phyloP scores from a whole-genome alignment of 1,140 invertebrate genomes.

The Berghia stephanieae region DNA sequence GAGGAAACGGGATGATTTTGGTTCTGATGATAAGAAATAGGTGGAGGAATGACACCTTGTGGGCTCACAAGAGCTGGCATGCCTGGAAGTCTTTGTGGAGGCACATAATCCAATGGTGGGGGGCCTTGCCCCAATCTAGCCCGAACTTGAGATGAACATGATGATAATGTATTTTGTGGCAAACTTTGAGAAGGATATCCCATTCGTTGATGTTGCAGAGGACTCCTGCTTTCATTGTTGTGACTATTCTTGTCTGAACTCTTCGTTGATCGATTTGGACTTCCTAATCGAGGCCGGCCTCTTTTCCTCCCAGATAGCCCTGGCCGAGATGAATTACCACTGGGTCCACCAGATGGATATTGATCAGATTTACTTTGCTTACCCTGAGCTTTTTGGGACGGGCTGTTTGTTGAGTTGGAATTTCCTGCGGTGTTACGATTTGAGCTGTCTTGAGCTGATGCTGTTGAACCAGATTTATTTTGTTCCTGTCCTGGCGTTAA shows the following conservation, averaged over 20 bases:
- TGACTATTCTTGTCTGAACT: too few species aligned
- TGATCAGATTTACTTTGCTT: too few species aligned
- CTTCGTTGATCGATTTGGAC: too few species aligned
- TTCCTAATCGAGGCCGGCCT: conserved; percentile 10
- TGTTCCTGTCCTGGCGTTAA: conserved; percentile 4
- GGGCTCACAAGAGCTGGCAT: background rate
- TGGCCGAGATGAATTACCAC: too few species aligned
- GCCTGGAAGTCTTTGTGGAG: background rate
- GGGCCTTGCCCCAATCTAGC: background rate
- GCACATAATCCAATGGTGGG: conserved; percentile 4
- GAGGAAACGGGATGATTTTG: background rate
- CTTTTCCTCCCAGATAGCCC: too few species aligned
- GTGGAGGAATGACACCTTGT: background rate
- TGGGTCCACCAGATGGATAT: too few species aligned
- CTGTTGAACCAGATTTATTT: background rate
- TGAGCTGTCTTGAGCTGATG: background rate
- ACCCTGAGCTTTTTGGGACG: too few species aligned
- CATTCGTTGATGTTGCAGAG: too few species aligned
- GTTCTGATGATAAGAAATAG: background rate
- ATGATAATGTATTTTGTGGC: too few species aligned
- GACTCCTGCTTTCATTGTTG: too few species aligned
- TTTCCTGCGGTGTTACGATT: background rate
- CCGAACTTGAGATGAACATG: too few species aligned
- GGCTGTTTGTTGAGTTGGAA: too few species aligned
- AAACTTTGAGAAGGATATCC: background rate